Evolutionary conservation across 2,113 vertebrate genomes (phyloP).

Genomic region (Stigmatopora argus): DNA sequence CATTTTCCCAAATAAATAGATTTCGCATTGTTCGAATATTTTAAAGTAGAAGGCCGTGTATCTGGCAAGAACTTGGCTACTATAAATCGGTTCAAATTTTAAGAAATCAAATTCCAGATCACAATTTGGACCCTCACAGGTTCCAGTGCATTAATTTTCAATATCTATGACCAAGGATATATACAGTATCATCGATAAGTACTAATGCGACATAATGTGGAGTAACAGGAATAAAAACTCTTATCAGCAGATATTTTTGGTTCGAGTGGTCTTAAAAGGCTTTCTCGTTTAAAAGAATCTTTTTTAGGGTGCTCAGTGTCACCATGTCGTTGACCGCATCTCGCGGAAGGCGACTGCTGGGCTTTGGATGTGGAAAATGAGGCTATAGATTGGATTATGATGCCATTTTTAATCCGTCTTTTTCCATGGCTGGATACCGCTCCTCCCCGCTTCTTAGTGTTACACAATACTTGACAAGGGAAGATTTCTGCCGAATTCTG

Average conservation of each 20-base stretch:
- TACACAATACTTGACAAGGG: constrained; percentile 66
- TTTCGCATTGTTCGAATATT: no score
- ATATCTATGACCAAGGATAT: constrained; percentile 1
- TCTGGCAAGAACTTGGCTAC: no score
- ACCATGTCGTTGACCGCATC: constrained; percentile 38
- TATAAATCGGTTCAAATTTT: background rate
- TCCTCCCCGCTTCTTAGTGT: constrained; percentile 59
- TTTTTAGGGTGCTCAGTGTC: constrained; percentile 2
- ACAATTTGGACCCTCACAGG: background rate
- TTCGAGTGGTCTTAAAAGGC: background rate
- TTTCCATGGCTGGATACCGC: constrained; percentile 59
- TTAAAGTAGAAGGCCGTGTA: no score
- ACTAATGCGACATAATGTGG: background rate
- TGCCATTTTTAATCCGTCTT: constrained; percentile 68
- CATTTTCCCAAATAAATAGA: no score
- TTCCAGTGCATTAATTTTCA: constrained; percentile 3
- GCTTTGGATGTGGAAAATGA: constrained; percentile 62
- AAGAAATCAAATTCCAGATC: background rate
- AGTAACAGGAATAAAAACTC: constrained; percentile 8
- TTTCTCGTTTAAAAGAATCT: constrained; percentile 7
- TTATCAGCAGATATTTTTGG: constrained; percentile 21
- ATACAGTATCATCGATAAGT: background rate
- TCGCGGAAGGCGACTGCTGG: constrained; percentile 45
- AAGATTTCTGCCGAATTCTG: constrained; percentile 56
- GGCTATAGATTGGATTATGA: constrained; percentile 69